These are phyloP conservation scores for Helicorthomorpha holstii DNA, from an alignment of 1,140 invertebrate genomes.

Conservation along the genomic window DNA sequence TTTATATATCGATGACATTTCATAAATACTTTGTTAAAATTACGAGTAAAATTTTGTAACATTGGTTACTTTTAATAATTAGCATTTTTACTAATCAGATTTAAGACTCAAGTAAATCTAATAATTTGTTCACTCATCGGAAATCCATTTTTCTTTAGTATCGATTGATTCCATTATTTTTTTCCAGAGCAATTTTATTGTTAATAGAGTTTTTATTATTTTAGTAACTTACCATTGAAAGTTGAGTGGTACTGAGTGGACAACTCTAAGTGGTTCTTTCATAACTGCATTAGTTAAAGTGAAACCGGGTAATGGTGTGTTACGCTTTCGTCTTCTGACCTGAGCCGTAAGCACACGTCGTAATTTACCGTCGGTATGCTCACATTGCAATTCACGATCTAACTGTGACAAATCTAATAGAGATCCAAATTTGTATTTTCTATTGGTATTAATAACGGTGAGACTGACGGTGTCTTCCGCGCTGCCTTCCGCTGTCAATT, in stretches of 20 bases:
- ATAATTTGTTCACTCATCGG: no score
- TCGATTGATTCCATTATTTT: no score
- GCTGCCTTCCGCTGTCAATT: no score
- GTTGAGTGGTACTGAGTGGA: constrained; percentile 28
- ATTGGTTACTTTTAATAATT: no score
- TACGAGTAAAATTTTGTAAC: no score
- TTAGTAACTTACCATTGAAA: constrained; percentile 12
- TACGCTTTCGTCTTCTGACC: constrained; percentile 21
- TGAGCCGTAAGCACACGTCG: constrained; percentile 28
- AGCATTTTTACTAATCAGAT: no score
- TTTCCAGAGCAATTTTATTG: no score
- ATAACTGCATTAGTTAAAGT: constrained; percentile 18
- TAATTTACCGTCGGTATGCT: constrained; percentile 18
- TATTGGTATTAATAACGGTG: constrained; percentile 12
- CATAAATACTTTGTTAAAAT: no score
- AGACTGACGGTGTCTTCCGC: constrained; percentile 1
- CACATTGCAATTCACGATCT: constrained; percentile 9
- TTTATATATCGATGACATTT: no score
- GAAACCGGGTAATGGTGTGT: constrained; percentile 20
- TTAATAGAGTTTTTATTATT: neutral
- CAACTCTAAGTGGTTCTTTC: constrained; percentile 29
- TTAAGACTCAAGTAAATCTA: no score
- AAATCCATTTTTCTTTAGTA: no score
- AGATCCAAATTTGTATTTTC: constrained; percentile 8
- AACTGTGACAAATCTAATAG: constrained; percentile 7